Evolutionary conservation across 2,888 invertebrate genomes (phyloP).

Genomic region (Argyra leucocephala): DNA sequence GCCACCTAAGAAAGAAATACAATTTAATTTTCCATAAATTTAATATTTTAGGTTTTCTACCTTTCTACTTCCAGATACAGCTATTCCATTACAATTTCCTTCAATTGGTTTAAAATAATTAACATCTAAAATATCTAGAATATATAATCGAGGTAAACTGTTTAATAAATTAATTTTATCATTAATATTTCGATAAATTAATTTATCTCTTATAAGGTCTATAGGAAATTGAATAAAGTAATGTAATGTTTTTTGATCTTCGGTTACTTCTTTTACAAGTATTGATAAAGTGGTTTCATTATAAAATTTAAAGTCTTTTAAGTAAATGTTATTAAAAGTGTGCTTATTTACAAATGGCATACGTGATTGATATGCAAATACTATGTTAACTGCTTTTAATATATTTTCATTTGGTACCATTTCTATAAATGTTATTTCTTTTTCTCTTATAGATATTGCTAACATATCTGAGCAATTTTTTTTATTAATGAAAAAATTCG

Average conservation of each 20-base stretch:
- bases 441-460: conserved; percentile 30
- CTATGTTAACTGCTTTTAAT: conserved; percentile 48
- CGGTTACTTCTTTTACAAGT: conserved; percentile 49
- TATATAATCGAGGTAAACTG: conserved; percentile 41
- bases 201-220: conserved; percentile 39
- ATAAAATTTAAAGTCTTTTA: conserved; percentile 69
- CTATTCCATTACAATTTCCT: conserved; percentile 57
- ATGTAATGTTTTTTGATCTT: conserved; percentile 46
- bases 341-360: conserved; percentile 32
- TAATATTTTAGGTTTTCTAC: conserved; percentile 22
- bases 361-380: conserved; percentile 44
- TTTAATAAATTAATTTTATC: conserved; percentile 32
- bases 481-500: conserved; percentile 34
- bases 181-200: conserved; percentile 35
- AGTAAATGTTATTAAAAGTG: conserved; percentile 38
- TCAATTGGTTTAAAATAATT: conserved; percentile 53
- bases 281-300: conserved; percentile 56
- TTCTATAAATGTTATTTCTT: conserved; percentile 38
- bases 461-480: conserved; percentile 31
- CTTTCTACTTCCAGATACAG: conserved; percentile 69
- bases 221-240: conserved; percentile 45
- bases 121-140: conserved; percentile 47
- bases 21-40: conserved; percentile 4
- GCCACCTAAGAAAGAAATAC: conserved; percentile 49
- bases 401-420: conserved; percentile 35